phyloP scores from a whole-genome alignment of 2,888 invertebrate genomes.

The Nysson spinosus region DNA sequence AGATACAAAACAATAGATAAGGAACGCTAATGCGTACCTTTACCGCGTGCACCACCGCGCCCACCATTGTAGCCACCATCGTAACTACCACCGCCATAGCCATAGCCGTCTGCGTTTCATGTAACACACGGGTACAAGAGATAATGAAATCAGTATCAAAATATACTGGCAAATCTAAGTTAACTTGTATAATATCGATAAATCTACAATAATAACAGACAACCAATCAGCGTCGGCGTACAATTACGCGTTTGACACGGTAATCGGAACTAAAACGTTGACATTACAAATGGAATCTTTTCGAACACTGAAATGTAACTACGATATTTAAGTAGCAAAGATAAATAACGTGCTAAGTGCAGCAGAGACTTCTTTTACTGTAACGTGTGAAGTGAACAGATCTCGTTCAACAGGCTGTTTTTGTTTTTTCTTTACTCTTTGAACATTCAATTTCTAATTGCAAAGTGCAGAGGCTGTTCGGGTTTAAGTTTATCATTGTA shows the following conservation, averaged over 20 bases:
- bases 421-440: no score
- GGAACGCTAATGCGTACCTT: constrained; percentile 85
- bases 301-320: background rate
- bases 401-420: constrained; percentile 53
- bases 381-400: constrained; percentile 2
- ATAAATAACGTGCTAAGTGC: no score
- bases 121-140: constrained; percentile 75
- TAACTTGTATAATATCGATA: constrained; percentile 42
- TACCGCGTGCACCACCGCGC: constrained; percentile 90
- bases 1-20: constrained; percentile 69
- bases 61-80: constrained; percentile 92
- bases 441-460: constrained; percentile 30
- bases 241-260: constrained; percentile 3
- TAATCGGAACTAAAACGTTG: constrained; percentile 11
- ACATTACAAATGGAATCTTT: constrained; percentile 9
- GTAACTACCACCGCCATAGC: constrained; percentile 93
- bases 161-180: constrained; percentile 41
- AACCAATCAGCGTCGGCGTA: constrained; percentile 17
- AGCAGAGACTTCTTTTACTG: constrained; percentile 1
- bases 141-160: constrained; percentile 67
- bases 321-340: no score
- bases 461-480: constrained; percentile 49
- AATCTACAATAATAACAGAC: constrained; percentile 10
- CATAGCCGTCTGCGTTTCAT: constrained; percentile 82
- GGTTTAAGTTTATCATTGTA: constrained; percentile 6